Percentiles rank a stretch among this genome's conserved stretches.
These are phyloP conservation scores for Pheosia tremula DNA, from an alignment of 2,888 invertebrate genomes.

Conservation along the genomic window DNA sequence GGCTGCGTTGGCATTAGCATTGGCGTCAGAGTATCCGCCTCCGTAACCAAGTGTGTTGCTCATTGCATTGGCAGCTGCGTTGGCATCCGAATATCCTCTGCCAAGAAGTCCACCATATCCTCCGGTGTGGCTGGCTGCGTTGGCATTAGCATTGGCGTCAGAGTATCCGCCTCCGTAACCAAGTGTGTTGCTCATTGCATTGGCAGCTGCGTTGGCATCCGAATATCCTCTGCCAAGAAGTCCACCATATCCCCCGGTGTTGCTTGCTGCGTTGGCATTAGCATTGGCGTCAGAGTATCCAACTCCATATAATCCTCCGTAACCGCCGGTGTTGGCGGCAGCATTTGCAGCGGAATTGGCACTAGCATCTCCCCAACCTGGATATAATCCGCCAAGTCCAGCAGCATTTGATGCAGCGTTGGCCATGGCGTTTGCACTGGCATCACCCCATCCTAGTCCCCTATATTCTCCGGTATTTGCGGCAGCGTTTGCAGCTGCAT, in stretches of 20 bases:
- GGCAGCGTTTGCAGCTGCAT: constrained; percentile 12
- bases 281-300: constrained; percentile 9
- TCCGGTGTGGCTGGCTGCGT: constrained; percentile 4
- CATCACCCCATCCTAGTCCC: constrained; percentile 11
- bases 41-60: constrained; percentile 7
- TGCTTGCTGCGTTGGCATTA: constrained; percentile 3
- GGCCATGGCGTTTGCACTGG: constrained; percentile 11
- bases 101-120: constrained; percentile 11
- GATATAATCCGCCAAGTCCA: too few relatives aligned
- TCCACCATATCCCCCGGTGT: constrained; percentile 5
- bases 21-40: constrained; percentile 9
- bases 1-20: constrained; percentile 5
- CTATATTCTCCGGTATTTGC: constrained; percentile 17
- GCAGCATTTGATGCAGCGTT: constrained; percentile 3
- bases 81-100: constrained; percentile 19
- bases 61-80: constrained; percentile 21
- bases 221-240: constrained; percentile 9
- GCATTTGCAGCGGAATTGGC: constrained; percentile 20
- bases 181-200: constrained; percentile 5
- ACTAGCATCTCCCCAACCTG: constrained; percentile 7
- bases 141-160: constrained; percentile 21
- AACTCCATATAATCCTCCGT: constrained; percentile 6
- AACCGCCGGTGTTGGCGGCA: constrained; percentile 1
- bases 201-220: constrained; percentile 25
- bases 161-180: neutral